A percentile compares a stretch with the other conserved stretches of the same genome.
Conservation (phyloP, 2,888 invertebrate genomes). For the Ctenicera cuprea region DNA sequence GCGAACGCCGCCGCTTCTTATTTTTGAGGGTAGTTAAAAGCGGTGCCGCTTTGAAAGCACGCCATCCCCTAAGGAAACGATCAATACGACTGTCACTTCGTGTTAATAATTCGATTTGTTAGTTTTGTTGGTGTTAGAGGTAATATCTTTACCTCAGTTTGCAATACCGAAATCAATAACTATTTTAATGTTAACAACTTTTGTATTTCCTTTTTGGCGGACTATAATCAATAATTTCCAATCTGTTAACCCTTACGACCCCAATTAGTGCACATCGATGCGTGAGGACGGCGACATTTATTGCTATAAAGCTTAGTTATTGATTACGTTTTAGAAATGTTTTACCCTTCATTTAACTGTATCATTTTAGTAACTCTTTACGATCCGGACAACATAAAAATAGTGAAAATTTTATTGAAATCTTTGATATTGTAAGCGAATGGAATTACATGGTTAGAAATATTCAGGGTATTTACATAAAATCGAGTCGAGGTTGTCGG, state of each 20-base stretch:
- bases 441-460: background rate
- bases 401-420: background rate
- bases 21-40: conserved; percentile 21
- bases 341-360: background rate
- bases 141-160: background rate
- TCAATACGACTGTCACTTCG: conserved; percentile 21
- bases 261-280: conserved; percentile 22
- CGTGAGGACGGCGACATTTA: conserved; percentile 1
- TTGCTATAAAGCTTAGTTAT: conserved; percentile 3
- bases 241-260: conserved; percentile 19
- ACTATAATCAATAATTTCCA: conserved; percentile 30
- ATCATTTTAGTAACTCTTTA: conserved; percentile 1
- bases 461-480: background rate
- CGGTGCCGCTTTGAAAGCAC: background rate
- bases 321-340: conserved; percentile 9
- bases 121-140: background rate
- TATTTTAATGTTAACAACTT: background rate
- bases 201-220: background rate
- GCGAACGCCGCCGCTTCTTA: conserved; percentile 10
- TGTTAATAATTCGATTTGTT: conserved; percentile 25
- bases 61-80: conserved; percentile 22
- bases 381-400: background rate
- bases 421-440: conserved; percentile 7
- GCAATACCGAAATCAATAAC: background rate
- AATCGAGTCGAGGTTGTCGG: background rate